A percentile compares a stretch with the other conserved stretches of the same genome.
Evolutionary conservation across 2,888 invertebrate species (phyloP).

Genomic region (Drosophila setosimentum): DNA sequence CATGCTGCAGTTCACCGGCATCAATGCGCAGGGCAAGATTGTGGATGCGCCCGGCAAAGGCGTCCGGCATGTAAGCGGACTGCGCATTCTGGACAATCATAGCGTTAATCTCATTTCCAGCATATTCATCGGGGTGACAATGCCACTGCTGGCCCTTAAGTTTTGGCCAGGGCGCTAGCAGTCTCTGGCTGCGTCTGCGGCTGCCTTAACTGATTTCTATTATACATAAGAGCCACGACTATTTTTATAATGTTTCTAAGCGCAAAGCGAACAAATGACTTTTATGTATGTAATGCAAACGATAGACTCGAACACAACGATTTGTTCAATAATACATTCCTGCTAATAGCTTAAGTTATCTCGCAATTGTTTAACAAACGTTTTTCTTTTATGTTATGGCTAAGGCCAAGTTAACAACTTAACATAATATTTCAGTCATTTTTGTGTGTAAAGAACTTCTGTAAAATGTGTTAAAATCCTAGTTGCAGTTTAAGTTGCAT

Average conservation of each 20-base stretch:
- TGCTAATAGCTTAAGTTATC: conserved; percentile 22
- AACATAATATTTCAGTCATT: not conserved
- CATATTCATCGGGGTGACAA: conserved; percentile 89
- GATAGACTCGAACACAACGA: conserved; percentile 53
- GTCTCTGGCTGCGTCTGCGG: not conserved
- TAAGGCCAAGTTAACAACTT: not conserved
- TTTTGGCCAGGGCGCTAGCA: conserved; percentile 86
- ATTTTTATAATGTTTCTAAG: conserved; percentile 41
- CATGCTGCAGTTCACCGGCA: conserved; percentile 94
- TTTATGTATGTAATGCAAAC: conserved; percentile 40
- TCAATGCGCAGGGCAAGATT: conserved; percentile 89
- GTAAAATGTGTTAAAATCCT: not conserved
- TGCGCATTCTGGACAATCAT: conserved; percentile 92
- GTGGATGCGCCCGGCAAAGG: conserved; percentile 90
- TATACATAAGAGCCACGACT: conserved; percentile 23
- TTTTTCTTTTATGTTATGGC: too few species aligned
- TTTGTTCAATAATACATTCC: conserved; percentile 4
- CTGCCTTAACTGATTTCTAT: not conserved
- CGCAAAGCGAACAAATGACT: conserved; percentile 51
- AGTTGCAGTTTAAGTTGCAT: not conserved
- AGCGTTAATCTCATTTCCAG: conserved; percentile 94
- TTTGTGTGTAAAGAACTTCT: not conserved
- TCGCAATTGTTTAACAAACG: not conserved
- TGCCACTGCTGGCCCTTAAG: conserved; percentile 88
- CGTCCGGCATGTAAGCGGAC: conserved; percentile 91